Percentiles rank a stretch among this genome's conserved stretches.
Evolutionary conservation across 2,113 vertebrate genomes (phyloP).

Genomic region (Sula dactylatra): DNA sequence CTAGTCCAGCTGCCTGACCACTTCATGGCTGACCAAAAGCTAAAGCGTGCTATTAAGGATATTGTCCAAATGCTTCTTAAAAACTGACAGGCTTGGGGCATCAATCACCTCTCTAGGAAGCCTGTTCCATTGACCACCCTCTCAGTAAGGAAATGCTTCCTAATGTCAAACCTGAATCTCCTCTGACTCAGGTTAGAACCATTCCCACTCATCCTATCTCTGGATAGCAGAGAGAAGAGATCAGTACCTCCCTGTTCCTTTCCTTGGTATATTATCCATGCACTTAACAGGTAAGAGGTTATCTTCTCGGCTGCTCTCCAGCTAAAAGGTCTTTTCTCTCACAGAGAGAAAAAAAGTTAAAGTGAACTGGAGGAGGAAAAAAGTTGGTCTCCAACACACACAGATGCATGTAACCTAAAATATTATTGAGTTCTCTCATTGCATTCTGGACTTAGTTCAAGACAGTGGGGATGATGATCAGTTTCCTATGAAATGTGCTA

Average conservation of each 20-base stretch:
- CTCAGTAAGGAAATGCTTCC: background rate
- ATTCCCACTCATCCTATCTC: fast-evolving
- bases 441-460: background rate
- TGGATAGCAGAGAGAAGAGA: background rate
- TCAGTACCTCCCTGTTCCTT: background rate
- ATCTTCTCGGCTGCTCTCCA: background rate
- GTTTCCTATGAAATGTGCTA: background rate
- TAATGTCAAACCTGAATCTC: background rate
- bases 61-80: background rate
- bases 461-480: background rate
- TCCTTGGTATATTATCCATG: background rate
- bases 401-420: background rate
- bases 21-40: background rate
- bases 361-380: background rate
- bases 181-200: background rate
- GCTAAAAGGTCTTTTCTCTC: background rate
- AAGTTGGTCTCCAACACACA: background rate
- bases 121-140: background rate
- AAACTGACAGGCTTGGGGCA: background rate
- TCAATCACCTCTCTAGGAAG: background rate
- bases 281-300: background rate
- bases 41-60: background rate
- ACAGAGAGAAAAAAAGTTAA: background rate
- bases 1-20: background rate
- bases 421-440: background rate